These are phyloP conservation scores for Vanessa cardui DNA, from an alignment of 2,888 invertebrate species.

Conservation along the genomic window DNA sequence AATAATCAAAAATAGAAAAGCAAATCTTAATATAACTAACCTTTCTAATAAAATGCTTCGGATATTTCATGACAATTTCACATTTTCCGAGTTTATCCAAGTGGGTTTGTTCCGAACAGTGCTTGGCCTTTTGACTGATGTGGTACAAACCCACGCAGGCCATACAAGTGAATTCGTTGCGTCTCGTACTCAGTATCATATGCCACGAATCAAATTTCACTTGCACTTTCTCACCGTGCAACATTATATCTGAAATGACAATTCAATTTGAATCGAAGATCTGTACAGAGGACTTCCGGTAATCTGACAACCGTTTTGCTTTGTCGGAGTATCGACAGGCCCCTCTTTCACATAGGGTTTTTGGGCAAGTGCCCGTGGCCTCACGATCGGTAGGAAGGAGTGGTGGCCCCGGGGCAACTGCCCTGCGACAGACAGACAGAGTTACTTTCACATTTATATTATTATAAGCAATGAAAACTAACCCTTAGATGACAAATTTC, in stretches of 20 bases:
- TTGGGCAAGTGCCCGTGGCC: too few species aligned
- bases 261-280: too few species aligned
- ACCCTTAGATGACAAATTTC: too few species aligned
- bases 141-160: slow-evolving; percentile 41
- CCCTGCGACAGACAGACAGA: too few species aligned
- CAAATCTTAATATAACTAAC: slow-evolving; percentile 36
- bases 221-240: slow-evolving; percentile 43
- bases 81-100: slow-evolving; percentile 40
- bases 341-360: too few species aligned
- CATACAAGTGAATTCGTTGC: slow-evolving; percentile 50
- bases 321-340: too few species aligned
- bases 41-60: slow-evolving; percentile 44
- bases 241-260: slow-evolving; percentile 42
- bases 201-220: slow-evolving; percentile 51
- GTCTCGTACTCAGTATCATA: slow-evolving; percentile 45
- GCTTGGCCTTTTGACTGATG: slow-evolving; percentile 34
- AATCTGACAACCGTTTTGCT: too few species aligned
- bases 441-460: too few species aligned
- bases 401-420: too few species aligned
- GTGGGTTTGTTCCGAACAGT: slow-evolving; percentile 43
- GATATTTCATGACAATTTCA: slow-evolving; percentile 35
- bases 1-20: background rate
- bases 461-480: too few species aligned
- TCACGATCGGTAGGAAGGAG: too few species aligned
- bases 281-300: too few species aligned